phyloP scores from a whole-genome alignment of 2,888 invertebrate genomes.

The Sympetrum striolatum region DNA sequence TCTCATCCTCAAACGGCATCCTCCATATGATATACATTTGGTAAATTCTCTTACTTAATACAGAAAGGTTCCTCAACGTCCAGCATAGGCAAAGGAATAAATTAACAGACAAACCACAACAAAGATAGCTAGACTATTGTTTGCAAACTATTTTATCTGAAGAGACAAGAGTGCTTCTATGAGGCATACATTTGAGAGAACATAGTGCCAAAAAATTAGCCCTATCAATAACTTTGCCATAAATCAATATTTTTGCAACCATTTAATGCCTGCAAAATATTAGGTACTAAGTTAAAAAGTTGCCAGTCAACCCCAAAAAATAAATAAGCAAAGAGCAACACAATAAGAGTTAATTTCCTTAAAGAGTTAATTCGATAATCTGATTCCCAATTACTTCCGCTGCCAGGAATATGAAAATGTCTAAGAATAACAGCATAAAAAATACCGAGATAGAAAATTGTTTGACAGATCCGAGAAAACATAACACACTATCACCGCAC shows the following conservation, averaged over 20 bases:
- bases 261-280: conserved; percentile 20
- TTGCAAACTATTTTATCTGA: conserved; percentile 34
- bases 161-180: conserved; percentile 32
- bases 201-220: conserved; percentile 23
- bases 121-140: conserved; percentile 32
- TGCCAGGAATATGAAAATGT: background rate
- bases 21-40: conserved; percentile 37
- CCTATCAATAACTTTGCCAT: background rate
- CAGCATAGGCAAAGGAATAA: conserved; percentile 25
- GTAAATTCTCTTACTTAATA: conserved; percentile 30
- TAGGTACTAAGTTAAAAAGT: conserved; percentile 10
- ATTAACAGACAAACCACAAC: conserved; percentile 34
- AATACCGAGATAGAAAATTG: background rate
- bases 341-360: background rate
- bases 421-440: background rate
- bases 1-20: conserved; percentile 28
- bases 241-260: conserved; percentile 11
- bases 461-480: background rate
- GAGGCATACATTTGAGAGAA: conserved; percentile 33
- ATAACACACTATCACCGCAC: background rate
- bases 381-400: background rate
- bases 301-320: conserved; percentile 4
- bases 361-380: background rate
- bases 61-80: conserved; percentile 24
- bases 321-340: background rate